phyloP scores from a whole-genome alignment of 2,113 vertebrate genomes.

The Cairina moschata region DNA sequence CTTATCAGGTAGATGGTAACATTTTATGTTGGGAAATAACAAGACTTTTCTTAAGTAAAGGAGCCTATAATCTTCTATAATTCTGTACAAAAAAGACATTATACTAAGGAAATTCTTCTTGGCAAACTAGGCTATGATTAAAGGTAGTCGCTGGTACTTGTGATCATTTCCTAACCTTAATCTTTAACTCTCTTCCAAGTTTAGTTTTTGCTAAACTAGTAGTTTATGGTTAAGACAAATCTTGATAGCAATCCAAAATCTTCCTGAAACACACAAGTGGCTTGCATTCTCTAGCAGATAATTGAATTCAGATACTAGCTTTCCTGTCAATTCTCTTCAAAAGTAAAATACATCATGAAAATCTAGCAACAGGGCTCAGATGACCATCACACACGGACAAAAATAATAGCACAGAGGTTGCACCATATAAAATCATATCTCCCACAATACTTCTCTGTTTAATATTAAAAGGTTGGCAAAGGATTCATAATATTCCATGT shows the following conservation, averaged over 20 bases:
- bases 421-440: background rate
- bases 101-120: slow-evolving; percentile 49
- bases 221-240: slow-evolving; percentile 58
- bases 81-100: slow-evolving; percentile 17
- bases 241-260: slow-evolving; percentile 44
- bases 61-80: slow-evolving; percentile 61
- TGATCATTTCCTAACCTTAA: slow-evolving; percentile 63
- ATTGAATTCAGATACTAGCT: slow-evolving; percentile 20
- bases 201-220: slow-evolving; percentile 41
- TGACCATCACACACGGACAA: accelerated
- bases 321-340: background rate
- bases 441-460: background rate
- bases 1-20: slow-evolving; percentile 26
- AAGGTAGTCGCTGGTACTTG: slow-evolving; percentile 63
- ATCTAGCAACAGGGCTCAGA: background rate
- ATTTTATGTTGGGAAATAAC: slow-evolving; percentile 21
- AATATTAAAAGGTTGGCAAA: background rate
- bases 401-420: background rate
- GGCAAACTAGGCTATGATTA: slow-evolving; percentile 61
- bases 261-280: slow-evolving; percentile 31
- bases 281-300: background rate
- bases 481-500: background rate
- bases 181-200: slow-evolving; percentile 16
- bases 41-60: slow-evolving; percentile 1
- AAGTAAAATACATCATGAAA: background rate